Base-by-base conservation (phyloP, 2,888 invertebrate species). In the Agonum fuliginosum region DNA sequence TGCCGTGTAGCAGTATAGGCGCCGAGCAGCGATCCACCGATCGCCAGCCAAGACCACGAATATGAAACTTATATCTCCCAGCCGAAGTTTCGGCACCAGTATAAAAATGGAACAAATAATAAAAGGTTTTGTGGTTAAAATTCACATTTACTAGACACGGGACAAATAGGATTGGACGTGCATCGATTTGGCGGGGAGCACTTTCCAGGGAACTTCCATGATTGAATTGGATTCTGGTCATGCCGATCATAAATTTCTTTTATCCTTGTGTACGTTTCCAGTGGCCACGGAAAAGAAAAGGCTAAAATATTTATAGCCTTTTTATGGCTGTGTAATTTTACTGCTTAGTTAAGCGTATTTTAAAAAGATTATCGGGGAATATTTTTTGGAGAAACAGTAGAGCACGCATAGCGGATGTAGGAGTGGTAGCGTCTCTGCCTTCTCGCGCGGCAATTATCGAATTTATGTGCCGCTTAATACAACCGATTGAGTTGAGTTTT, bases 141-240 rank as follows among this genome's bases (percentile, higher is more conserved):
- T 75, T 75, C 75, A 75, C 75, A 75, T 75, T 75, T 75, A 22
- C 75, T 75, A 75, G 75, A 75, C 75, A 75, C 75, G 67, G 75
- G 75, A 75, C 75, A 75, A 75, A 75, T 67, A 75, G 75, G 75
- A 75, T 75, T 75, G 75, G 75, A 75, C 67, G 67, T 65, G 75
- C 67, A 67, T 75, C 67, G 65, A 75, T 75, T 54, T 70, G 24
- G 54, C 30, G 58, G 41, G 27, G 58, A 37, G 41, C 54, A 37
- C 73, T 54, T 54, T 46, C 74, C 41, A 27, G 73, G 41, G 58
- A 65, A 74, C 74, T 58, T 75, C 75, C 67, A 75, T 75, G 75
- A 75, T 75, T 75, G 75, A 75, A 75, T 75, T 75, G 75, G 75
- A 75, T 75, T 75, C 75, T 75, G 75, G 75, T 75, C 75, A 75